Conservation (phyloP, 1,140 invertebrate species). For the Alviniconcha marisindica region DNA sequence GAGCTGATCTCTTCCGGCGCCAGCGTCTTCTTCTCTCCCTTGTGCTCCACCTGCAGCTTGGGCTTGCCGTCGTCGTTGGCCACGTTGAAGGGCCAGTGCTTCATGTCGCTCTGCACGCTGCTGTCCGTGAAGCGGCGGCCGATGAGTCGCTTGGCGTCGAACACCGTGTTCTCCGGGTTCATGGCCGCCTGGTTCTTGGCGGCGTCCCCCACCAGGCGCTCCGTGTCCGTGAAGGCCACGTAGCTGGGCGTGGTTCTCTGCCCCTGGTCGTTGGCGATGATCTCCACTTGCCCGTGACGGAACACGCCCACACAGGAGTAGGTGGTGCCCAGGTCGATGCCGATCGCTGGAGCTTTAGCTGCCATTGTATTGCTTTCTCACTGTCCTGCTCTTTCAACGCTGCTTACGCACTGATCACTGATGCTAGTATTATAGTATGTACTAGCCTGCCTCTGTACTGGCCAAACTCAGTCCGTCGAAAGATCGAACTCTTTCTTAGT, state of each 20-base stretch:
- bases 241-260: constrained; percentile 82
- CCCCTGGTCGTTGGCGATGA: constrained; percentile 94
- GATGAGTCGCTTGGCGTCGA: constrained; percentile 48
- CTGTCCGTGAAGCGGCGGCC: constrained; percentile 46
- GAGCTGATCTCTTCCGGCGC: constrained; percentile 91
- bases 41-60: constrained; percentile 89
- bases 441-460: background rate
- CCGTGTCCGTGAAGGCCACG: constrained; percentile 52
- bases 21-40: constrained; percentile 91
- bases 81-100: constrained; percentile 88
- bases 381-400: background rate
- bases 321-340: constrained; percentile 79
- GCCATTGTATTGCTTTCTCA: background rate
- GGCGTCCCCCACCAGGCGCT: constrained; percentile 45
- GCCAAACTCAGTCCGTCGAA: background rate
- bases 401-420: background rate
- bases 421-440: background rate
- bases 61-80: constrained; percentile 75
- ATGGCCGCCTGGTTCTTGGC: constrained; percentile 50
- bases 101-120: constrained; percentile 85
- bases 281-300: constrained; percentile 89
- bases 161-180: constrained; percentile 48
- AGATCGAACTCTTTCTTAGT: background rate
- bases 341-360: constrained; percentile 66
- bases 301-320: constrained; percentile 78